phyloP scores from a whole-genome alignment of 2,797 vertebrate species.

The Sciaenops ocellatus region DNA sequence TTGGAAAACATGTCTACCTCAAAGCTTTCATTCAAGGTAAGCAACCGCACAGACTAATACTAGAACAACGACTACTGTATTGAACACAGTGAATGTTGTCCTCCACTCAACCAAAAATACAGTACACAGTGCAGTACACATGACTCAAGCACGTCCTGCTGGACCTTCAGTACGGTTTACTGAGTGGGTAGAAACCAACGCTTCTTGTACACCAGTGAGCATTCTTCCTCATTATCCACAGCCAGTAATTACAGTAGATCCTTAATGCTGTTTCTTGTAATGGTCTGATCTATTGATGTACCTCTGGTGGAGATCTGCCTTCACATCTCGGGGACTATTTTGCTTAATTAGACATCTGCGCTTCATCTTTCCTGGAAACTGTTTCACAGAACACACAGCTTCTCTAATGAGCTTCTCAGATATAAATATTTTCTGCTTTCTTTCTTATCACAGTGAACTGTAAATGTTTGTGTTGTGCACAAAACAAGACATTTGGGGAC shows the following conservation, averaged over 20 bases:
- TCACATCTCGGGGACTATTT: no score
- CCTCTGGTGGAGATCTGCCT: not conserved
- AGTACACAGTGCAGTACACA: no score
- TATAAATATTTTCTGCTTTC: no score
- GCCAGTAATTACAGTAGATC: not conserved
- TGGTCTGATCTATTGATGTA: not conserved
- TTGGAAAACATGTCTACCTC: slow-evolving; percentile 95
- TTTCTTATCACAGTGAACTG: no score
- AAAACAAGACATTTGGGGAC: no score
- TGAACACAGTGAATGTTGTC: not conserved
- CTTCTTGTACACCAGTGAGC: not conserved
- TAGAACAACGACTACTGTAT: not conserved
- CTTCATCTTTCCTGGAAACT: no score
- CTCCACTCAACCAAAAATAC: not conserved
- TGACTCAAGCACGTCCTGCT: not conserved
- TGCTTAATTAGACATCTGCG: no score
- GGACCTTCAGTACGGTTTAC: not conserved
- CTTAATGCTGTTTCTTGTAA: no score
- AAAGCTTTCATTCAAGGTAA: slow-evolving; percentile 90
- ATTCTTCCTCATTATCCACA: not conserved
- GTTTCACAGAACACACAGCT: no score
- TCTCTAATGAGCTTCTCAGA: no score
- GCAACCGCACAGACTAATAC: not conserved
- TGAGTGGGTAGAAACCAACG: not conserved
- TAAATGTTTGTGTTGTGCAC: no score